These are phyloP conservation scores for Orchesella flavescens DNA, from an alignment of 2,888 invertebrate species.

Conservation along the genomic window DNA sequence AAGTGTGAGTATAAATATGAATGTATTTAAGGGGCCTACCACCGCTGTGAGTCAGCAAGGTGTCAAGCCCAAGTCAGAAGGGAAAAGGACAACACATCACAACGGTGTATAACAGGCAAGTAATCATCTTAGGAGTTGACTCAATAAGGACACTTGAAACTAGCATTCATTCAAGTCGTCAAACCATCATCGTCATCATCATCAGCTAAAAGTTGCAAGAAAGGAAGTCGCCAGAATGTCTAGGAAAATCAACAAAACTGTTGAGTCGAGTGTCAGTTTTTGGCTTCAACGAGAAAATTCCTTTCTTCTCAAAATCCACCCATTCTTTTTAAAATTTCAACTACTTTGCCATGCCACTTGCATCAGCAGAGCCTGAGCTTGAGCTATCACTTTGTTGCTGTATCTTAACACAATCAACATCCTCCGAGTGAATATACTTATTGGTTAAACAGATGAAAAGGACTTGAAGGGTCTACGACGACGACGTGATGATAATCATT, in stretches of 20 bases:
- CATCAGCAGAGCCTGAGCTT: no score
- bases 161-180: conserved; percentile 24
- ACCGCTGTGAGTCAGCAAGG: conserved; percentile 51
- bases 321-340: conserved; percentile 42
- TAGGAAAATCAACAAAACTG: conserved; percentile 49
- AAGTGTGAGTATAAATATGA: neutral
- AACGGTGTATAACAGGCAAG: neutral
- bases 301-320: conserved; percentile 11
- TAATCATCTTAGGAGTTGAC: no score
- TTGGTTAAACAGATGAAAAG: neutral
- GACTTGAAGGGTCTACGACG: conserved; percentile 1
- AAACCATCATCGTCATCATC: conserved; percentile 27
- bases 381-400: no score
- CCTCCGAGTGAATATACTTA: no score
- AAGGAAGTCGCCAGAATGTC: conserved; percentile 55
- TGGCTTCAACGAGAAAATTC: conserved; percentile 17
- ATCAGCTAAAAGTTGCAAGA: conserved; percentile 21
- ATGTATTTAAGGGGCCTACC: neutral
- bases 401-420: no score
- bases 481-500: conserved; percentile 14
- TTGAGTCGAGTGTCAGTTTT: conserved; percentile 25
- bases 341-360: neutral
- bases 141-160: conserved; percentile 47
- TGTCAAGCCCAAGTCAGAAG: conserved; percentile 49
- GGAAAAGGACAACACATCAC: neutral